Evolutionary conservation across 1,140 invertebrate species (phyloP).

Genomic region (Aphelinus certus): DNA sequence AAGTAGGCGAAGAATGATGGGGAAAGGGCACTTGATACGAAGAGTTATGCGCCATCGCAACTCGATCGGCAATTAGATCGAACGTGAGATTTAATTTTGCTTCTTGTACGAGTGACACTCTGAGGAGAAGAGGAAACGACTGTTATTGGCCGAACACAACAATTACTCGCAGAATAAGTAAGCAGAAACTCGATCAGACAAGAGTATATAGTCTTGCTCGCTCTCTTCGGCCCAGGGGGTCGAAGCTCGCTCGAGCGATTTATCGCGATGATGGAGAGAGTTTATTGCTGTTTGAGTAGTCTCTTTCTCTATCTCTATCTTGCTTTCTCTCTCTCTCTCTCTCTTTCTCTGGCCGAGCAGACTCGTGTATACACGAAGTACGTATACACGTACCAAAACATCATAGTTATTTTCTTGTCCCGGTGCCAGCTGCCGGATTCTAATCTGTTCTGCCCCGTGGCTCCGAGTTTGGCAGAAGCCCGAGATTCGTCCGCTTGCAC

Average conservation of each 20-base stretch:
- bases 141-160: no score
- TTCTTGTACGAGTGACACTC: no score
- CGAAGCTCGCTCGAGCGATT: constrained; percentile 12
- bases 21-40: no score
- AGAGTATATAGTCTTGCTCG: no score
- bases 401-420: constrained; percentile 34
- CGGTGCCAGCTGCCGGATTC: constrained; percentile 26
- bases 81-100: no score
- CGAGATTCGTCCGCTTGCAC: not conserved
- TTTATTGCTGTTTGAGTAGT: constrained; percentile 38
- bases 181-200: no score
- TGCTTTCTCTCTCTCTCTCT: not conserved
- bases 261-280: constrained; percentile 27
- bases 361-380: not conserved
- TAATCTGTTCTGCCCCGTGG: constrained; percentile 21
- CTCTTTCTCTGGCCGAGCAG: not conserved
- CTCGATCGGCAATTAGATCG: no score
- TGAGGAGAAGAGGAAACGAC: no score
- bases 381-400: constrained; percentile 1
- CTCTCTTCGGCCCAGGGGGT: not conserved
- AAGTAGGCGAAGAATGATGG: no score
- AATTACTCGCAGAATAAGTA: no score
- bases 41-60: no score
- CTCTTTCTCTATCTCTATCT: not conserved
- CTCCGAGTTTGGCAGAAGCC: constrained; percentile 26